phyloP scores from a whole-genome alignment of 92 coral and sea anemone species.

The Zoanthus sociatus region DNA sequence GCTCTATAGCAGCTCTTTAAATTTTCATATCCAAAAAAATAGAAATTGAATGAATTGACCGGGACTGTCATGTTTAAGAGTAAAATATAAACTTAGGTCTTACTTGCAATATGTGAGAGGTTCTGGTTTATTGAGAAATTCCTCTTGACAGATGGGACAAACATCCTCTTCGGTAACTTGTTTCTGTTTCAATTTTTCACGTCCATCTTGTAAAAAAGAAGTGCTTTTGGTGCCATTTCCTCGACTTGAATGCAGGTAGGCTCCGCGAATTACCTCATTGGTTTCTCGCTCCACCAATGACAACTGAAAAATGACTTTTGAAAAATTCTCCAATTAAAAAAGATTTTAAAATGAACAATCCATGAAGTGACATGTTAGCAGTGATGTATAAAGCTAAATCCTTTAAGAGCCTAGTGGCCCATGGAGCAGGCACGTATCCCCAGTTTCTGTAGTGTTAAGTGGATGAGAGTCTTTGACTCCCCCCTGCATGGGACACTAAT shows the following conservation, averaged over 20 bases:
- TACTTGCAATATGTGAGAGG: conserved; percentile 98
- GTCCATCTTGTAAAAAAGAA: conserved; percentile 50
- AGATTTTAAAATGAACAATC: neutral
- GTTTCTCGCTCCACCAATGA: conserved; percentile 97
- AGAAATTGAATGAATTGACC: neutral
- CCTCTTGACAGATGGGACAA: conserved; percentile 99
- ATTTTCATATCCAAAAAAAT: neutral
- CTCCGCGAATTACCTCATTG: conserved; percentile 93
- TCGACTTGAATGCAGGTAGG: conserved; percentile 63
- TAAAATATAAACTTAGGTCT: conserved; percentile 6
- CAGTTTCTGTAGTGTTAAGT: too few relatives aligned
- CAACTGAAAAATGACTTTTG: conserved; percentile 87
- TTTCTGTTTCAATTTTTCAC: conserved; percentile 87
- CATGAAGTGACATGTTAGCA: too few relatives aligned
- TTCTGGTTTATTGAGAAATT: conserved; percentile 81
- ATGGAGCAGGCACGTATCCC: too few relatives aligned
- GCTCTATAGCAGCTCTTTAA: too few relatives aligned
- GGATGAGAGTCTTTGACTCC: too few relatives aligned
- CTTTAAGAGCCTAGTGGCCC: too few relatives aligned
- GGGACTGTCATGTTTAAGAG: neutral
- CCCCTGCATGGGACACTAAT: too few relatives aligned
- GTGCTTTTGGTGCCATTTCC: conserved; percentile 38
- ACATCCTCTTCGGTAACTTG: conserved; percentile 89
- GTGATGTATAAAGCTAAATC: too few relatives aligned
- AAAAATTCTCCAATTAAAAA: neutral